These are phyloP conservation scores for Fistularia tabacaria DNA, from an alignment of 2,797 vertebrate species.

Conservation along the genomic window DNA sequence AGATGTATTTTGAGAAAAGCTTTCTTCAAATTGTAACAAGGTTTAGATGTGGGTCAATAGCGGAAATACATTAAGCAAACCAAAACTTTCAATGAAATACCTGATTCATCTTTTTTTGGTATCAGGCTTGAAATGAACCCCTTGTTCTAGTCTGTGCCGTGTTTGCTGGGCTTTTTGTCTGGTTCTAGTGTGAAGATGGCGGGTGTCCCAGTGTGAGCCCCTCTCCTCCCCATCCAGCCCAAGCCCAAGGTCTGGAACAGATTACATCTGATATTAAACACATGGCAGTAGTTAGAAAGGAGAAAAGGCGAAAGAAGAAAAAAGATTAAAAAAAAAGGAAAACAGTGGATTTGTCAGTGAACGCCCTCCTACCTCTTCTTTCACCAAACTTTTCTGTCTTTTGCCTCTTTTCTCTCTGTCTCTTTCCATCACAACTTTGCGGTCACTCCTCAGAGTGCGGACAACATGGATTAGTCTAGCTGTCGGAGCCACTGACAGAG, in stretches of 20 bases:
- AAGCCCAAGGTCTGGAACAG: slow-evolving; percentile 74
- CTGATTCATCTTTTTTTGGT: slow-evolving; percentile 8
- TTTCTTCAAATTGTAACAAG: slow-evolving; percentile 21
- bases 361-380: slow-evolving; percentile 31
- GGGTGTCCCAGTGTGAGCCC: slow-evolving; percentile 58
- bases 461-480: neutral
- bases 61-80: slow-evolving; percentile 6
- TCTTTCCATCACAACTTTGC: slow-evolving; percentile 19
- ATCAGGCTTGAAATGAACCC: slow-evolving; percentile 4
- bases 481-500: slow-evolving; percentile 21
- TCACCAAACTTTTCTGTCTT: slow-evolving; percentile 4
- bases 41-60: slow-evolving; percentile 19
- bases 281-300: slow-evolving; percentile 77
- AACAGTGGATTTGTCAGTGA: slow-evolving; percentile 65
- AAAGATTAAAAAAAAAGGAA: slow-evolving; percentile 49
- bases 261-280: slow-evolving; percentile 84
- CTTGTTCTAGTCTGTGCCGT: slow-evolving; percentile 17
- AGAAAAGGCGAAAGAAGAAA: slow-evolving; percentile 62
- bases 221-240: slow-evolving; percentile 60
- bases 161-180: slow-evolving; percentile 59
- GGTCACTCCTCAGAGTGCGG: slow-evolving; percentile 7
- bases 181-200: slow-evolving; percentile 59
- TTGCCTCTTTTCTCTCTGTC: slow-evolving; percentile 28
- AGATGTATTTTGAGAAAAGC: slow-evolving; percentile 16
- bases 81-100: slow-evolving; percentile 4